phyloP scores from a whole-genome alignment of 2,888 invertebrate genomes.

The Agonopterix alstromeriana region DNA sequence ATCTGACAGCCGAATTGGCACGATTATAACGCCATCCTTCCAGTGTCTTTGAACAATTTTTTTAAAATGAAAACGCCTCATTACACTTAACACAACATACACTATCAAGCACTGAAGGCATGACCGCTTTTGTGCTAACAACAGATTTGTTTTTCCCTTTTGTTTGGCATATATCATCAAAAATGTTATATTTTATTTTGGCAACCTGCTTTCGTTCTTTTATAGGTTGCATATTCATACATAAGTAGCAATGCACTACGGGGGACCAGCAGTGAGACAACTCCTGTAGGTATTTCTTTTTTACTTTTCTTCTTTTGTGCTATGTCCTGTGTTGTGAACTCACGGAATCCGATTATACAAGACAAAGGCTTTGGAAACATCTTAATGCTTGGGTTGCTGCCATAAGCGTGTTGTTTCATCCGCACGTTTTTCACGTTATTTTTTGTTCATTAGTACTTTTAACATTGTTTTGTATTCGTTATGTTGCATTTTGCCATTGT shows the following conservation, averaged over 20 bases:
- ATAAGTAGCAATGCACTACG: constrained; percentile 63
- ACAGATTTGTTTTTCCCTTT: constrained; percentile 16
- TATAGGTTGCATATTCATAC: constrained; percentile 80
- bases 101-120: constrained; percentile 19
- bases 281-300: constrained; percentile 83
- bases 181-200: constrained; percentile 55
- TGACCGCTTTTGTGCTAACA: constrained; percentile 34
- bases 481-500: too few relatives aligned
- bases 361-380: constrained; percentile 7
- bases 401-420: too few relatives aligned
- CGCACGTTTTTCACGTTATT: too few relatives aligned
- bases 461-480: too few relatives aligned
- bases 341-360: not conserved
- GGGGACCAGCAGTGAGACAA: constrained; percentile 76
- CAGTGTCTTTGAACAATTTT: too few relatives aligned
- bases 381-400: constrained; percentile 21
- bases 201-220: constrained; percentile 77
- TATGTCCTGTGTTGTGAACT: constrained; percentile 3
- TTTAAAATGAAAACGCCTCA: too few relatives aligned
- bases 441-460: too few relatives aligned
- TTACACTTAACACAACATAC: constrained; percentile 2
- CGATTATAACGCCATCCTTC: too few relatives aligned
- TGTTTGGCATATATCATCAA: constrained; percentile 22
- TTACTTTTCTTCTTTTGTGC: constrained; percentile 30
- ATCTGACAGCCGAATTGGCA: too few relatives aligned